A percentile compares a stretch with the other conserved stretches of the same genome.
Conservation (phyloP, 2,888 invertebrate species). For the Athalia rosae region DNA sequence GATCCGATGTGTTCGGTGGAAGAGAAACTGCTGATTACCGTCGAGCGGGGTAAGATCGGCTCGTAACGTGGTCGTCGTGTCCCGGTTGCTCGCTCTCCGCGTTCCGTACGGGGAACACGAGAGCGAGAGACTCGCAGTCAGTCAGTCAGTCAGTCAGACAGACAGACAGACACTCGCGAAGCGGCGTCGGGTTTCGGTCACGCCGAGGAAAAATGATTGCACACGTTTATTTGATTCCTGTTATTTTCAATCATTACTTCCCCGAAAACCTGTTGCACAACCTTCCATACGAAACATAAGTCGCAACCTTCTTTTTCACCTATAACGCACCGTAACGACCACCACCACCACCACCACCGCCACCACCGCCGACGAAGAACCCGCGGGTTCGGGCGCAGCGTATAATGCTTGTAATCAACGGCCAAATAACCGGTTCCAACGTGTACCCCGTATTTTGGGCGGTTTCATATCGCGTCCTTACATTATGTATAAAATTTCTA, state of each 20-base stretch:
- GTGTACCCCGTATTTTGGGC: slow-evolving; percentile 46
- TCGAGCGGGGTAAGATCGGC: slow-evolving; percentile 1
- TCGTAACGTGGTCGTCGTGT: no score
- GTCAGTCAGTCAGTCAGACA: no score
- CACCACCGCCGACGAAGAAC: no score
- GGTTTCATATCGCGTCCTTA: neutral
- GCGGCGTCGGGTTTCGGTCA: slow-evolving; percentile 54
- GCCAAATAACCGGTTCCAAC: slow-evolving; percentile 59
- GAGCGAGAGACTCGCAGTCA: no score
- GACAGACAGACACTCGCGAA: no score
- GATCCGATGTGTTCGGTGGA: slow-evolving; percentile 56
- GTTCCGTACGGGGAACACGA: no score
- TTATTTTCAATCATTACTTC: slow-evolving; percentile 70
- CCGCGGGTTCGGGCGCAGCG: slow-evolving; percentile 38
- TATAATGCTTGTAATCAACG: slow-evolving; percentile 64
- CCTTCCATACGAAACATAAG: no score
- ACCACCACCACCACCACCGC: slow-evolving; percentile 47
- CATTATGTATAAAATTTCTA: no score
- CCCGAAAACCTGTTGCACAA: slow-evolving; percentile 46
- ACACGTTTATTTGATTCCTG: slow-evolving; percentile 71
- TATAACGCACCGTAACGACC: neutral
- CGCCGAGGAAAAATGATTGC: slow-evolving; percentile 62
- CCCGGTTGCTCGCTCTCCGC: no score
- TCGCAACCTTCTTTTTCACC: slow-evolving; percentile 8
- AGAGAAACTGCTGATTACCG: slow-evolving; percentile 46